Base-by-base conservation (phyloP, 2,797 vertebrate species). In the Hyperoplus lanceolatus region DNA sequence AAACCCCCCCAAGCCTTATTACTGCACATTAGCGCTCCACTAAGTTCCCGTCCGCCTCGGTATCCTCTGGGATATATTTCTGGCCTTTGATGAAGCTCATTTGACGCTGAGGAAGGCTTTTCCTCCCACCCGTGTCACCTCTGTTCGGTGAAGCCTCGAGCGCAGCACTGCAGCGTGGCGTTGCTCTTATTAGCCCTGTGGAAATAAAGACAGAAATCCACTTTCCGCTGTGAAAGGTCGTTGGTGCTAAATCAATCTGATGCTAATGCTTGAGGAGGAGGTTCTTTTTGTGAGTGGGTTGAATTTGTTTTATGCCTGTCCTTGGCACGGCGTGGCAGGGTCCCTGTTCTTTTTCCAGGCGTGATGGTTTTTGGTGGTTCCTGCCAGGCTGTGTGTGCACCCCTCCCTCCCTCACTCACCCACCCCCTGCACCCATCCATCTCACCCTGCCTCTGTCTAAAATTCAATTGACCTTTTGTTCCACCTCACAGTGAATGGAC, bases 381-480 rank as follows among this genome's bases (percentile, higher is more conserved):
- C 77, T 89, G 87, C 88, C 87, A 88, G 88, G 71, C 70, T 29
- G 29, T 29, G 29, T 63, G 54, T 38, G 68, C 50, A 16, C 55
- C 51, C 70, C 72, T 65, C 60, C 53, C 79, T 29, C 29, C 29
- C 29, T 29, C 29, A 2, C 29, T 29, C 29, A 5, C 70, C 66
- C 57, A 60, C 49, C 58, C 61, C 3, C 38, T 39, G 57, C 57
- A n/a, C 74, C 77, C 85, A 92, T 93, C 89, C 87, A 87, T 93
- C 90, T 93, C 87, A 11, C 70, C 67, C 77, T 60, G 80, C 86
- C 85, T 84, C 78, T 71, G 85, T 84, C 89, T 89, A 81, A 90
- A 92, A 93, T 93, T 90, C 84, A 90, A 87, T 93, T 93, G 91
- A 93, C 92, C 91, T 91, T 94, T 94, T 93, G 92, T 94, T 92